phyloP scores from a whole-genome alignment of 2,888 invertebrate genomes.

The Spicauda simplicius region DNA sequence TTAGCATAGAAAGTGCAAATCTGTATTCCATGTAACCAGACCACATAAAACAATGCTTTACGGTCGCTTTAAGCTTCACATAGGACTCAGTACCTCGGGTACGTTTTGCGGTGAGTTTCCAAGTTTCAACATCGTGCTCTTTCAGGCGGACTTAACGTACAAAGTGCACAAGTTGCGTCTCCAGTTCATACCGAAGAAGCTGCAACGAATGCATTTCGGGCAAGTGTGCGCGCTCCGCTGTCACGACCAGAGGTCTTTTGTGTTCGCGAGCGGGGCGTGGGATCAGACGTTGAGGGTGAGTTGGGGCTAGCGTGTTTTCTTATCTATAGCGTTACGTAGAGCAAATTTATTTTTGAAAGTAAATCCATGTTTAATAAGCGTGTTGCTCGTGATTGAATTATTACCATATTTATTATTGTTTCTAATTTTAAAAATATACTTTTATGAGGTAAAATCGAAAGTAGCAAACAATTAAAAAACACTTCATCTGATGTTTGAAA shows the following conservation, averaged over 20 bases:
- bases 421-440: too few species aligned
- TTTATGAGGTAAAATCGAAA: too few species aligned
- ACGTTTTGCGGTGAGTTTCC: not conserved
- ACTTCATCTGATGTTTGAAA: too few species aligned
- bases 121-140: slow-evolving; percentile 30
- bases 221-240: slow-evolving; percentile 77
- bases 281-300: slow-evolving; percentile 83
- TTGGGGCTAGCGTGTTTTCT: not conserved
- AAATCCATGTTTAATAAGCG: too few species aligned
- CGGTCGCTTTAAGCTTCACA: not conserved
- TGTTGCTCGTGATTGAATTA: too few species aligned
- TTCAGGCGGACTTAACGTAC: slow-evolving; percentile 61
- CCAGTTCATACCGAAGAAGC: slow-evolving; percentile 73
- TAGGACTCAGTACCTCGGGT: not conserved
- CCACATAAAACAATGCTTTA: not conserved
- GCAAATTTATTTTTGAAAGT: not conserved
- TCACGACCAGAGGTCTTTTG: slow-evolving; percentile 66
- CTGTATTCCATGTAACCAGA: too few species aligned
- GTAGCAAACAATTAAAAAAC: not conserved
- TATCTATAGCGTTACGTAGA: not conserved
- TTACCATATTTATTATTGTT: too few species aligned
- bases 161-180: slow-evolving; percentile 77
- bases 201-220: slow-evolving; percentile 71
- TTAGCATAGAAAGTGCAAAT: too few species aligned
- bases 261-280: slow-evolving; percentile 84